Evolutionary conservation across 2,113 vertebrate genomes (phyloP), one percentile per base, ranked within the genome.

Genomic region (Cyprinodon brontotheroides): DNA sequence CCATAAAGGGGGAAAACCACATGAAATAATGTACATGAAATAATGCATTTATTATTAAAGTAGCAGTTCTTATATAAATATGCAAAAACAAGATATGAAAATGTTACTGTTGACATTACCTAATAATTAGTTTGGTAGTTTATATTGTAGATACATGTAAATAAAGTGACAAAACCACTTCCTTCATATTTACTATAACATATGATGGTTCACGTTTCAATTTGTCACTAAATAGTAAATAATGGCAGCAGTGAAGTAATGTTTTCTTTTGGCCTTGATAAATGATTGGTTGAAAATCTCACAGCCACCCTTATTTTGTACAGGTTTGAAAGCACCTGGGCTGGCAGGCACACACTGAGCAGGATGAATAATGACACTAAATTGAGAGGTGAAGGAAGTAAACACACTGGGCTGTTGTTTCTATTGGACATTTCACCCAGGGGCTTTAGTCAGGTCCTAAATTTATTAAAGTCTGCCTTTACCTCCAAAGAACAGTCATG

Each of bases 351-450:
- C 79, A 80, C 17, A 65, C 77, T 78, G 81, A 78, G 79, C 84
- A 69, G 82, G 78, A 85, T 91, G 89, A 92, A 68, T 86, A 86
- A 92, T 89, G 89, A 76, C 12, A 63, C n/a, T 20, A 57, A 83
- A 86, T 73, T 72, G 82, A 76, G 74, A 79, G 74, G 75, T 68
- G 40, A 76, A 78, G 69, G 83, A 90, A 90, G 84, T 62, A 83
- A 79, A 71, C 79, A 85, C 77, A 79, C 66, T 53, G 59, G 68
- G 76, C 70, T 89, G 85, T 88, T 86, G 84, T 89, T 92, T 83
- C 79, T 79, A 81, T 83, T 70, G 79, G 85, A 90, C 75, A 68
- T 77, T 86, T 88, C 69, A 40, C 82, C 83, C 83, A 9, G 71
- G 69, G 82, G 84, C 77, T 74, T 68, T 82, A 67, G 38, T 79